Conservation (phyloP, 2,888 invertebrate genomes). For the Tenthredo notha region DNA sequence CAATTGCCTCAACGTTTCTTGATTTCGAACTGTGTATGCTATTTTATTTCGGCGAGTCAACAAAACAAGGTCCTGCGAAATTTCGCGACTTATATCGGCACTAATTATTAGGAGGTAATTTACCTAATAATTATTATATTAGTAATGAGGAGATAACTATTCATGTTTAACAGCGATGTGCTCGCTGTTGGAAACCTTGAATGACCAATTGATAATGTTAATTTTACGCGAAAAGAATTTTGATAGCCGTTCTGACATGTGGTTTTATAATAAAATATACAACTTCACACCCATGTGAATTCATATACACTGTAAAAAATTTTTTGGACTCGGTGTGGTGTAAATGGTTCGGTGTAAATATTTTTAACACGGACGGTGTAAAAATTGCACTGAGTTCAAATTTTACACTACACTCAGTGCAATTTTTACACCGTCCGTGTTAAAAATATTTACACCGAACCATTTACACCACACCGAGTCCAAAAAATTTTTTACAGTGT, state of each 20-base stretch:
- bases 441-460: no score
- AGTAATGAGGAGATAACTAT: not conserved
- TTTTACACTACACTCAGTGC: no score
- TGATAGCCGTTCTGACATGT: not conserved
- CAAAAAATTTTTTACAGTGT: no score
- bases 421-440: no score
- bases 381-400: no score
- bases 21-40: not conserved
- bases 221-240: not conserved
- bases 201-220: slow-evolving; percentile 28
- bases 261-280: slow-evolving; percentile 7
- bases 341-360: no score
- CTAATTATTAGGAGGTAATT: not conserved
- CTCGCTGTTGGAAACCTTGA: not conserved
- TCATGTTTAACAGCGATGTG: not conserved
- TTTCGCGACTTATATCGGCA: not conserved
- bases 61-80: not conserved
- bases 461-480: no score
- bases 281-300: not conserved
- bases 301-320: not conserved
- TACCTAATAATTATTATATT: not conserved
- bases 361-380: no score
- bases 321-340: no score
- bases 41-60: slow-evolving; percentile 13
- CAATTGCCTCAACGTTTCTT: not conserved